A percentile compares a stretch with the other conserved stretches of the same genome.
These are phyloP conservation scores for Cottus gobio DNA, from an alignment of 2,113 vertebrate genomes.

Conservation along the genomic window DNA sequence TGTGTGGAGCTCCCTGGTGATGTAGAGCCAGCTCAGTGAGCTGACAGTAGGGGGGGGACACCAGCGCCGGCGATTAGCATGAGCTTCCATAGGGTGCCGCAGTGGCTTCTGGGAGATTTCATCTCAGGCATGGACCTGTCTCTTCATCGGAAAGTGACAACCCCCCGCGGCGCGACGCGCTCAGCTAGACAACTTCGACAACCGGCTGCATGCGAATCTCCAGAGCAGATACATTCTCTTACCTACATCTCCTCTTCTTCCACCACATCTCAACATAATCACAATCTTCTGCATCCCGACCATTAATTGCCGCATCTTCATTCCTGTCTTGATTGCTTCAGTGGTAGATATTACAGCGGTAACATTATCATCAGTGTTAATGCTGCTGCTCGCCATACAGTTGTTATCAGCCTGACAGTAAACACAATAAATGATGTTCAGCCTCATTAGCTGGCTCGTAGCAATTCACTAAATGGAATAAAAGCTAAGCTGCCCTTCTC, in stretches of 20 bases:
- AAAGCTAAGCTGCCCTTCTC: slow-evolving; percentile 5
- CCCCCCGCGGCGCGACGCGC: slow-evolving; percentile 71
- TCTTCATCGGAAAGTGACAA: slow-evolving; percentile 79
- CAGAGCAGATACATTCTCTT: slow-evolving; percentile 33
- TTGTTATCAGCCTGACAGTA: slow-evolving; percentile 4
- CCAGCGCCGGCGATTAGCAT: slow-evolving; percentile 77
- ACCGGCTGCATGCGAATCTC: slow-evolving; percentile 58
- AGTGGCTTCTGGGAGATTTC: slow-evolving; percentile 77
- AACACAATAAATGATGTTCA: slow-evolving; percentile 22
- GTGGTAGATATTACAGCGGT: slow-evolving; percentile 12
- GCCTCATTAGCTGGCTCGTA: slow-evolving; percentile 28
- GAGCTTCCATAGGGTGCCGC: slow-evolving; percentile 79
- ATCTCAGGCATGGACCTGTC: slow-evolving; percentile 72
- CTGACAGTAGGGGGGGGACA: slow-evolving; percentile 72
- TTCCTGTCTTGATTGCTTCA: slow-evolving; percentile 23
- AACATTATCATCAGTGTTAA: slow-evolving; percentile 35
- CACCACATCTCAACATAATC: slow-evolving; percentile 28
- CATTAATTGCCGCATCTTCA: slow-evolving; percentile 45
- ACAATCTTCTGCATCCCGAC: slow-evolving; percentile 32
- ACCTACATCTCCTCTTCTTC: slow-evolving; percentile 29
- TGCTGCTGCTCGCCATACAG: slow-evolving; percentile 21
- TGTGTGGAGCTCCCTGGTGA: slow-evolving; percentile 71
- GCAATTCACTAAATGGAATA: not conserved
- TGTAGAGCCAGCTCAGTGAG: slow-evolving; percentile 77
- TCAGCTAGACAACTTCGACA: slow-evolving; percentile 53